A percentile compares a stretch with the other conserved stretches of the same genome.
These are phyloP conservation scores for Drosophila picticornis DNA, from an alignment of 2,888 invertebrate genomes.

Conservation along the genomic window DNA sequence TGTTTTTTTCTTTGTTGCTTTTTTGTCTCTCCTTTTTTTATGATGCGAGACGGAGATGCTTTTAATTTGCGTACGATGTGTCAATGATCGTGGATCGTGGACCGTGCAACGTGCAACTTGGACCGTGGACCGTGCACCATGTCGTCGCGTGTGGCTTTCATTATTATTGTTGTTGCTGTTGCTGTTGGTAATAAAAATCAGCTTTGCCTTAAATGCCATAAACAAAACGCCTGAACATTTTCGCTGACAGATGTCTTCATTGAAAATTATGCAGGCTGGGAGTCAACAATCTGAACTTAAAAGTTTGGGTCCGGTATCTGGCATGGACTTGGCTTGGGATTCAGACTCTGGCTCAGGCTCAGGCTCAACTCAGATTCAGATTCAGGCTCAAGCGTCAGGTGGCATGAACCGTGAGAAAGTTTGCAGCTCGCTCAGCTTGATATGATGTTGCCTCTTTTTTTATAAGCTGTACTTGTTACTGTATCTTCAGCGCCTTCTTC, in stretches of 20 bases:
- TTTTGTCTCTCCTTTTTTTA: slow-evolving; percentile 54
- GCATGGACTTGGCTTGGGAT: neutral
- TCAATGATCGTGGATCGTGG: slow-evolving; percentile 71
- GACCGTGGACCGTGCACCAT: slow-evolving; percentile 35
- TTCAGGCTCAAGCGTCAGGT: slow-evolving; percentile 65
- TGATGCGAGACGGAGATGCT: slow-evolving; percentile 68
- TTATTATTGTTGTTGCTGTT: slow-evolving; percentile 42
- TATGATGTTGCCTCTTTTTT: slow-evolving; percentile 32
- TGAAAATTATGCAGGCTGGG: slow-evolving; percentile 73
- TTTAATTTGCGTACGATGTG: slow-evolving; percentile 81
- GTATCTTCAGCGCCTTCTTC: slow-evolving; percentile 2
- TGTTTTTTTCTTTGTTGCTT: neutral
- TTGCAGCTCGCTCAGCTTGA: slow-evolving; percentile 63
- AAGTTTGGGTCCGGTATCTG: slow-evolving; percentile 8
- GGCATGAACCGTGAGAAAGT: slow-evolving; percentile 75
- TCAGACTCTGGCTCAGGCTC: slow-evolving; percentile 7
- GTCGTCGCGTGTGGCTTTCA: slow-evolving; percentile 71
- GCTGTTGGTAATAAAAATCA: slow-evolving; percentile 77
- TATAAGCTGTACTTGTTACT: slow-evolving; percentile 48
- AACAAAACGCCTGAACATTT: slow-evolving; percentile 81
- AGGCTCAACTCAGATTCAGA: slow-evolving; percentile 22
- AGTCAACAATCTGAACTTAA: slow-evolving; percentile 17
- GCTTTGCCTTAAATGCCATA: slow-evolving; percentile 78
- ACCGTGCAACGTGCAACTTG: slow-evolving; percentile 19
- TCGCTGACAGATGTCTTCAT: slow-evolving; percentile 84